Base-by-base conservation (phyloP, 2,888 invertebrate genomes). In the Tipula lateralis region DNA sequence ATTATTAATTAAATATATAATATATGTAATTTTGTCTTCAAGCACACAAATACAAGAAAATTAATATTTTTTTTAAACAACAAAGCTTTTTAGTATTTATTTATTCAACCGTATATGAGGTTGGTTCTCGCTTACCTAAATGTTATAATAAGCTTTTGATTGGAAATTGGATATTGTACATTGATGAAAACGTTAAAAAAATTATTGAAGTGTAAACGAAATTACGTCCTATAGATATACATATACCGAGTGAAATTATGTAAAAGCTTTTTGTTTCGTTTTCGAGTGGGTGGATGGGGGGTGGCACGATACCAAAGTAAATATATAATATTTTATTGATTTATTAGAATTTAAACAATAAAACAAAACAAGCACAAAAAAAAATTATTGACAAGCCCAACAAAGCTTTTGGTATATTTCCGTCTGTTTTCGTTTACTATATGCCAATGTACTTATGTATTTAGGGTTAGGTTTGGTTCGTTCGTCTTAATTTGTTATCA, bases 341-440 rank as follows among this genome's bases (percentile, higher is more conserved):
- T 66, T 66, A 66, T 66, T 66, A 66, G 24, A 66, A 24, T 66
- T 66, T 66, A 66, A 66, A 66, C 66, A 66, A 66, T 66, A 66
- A 66, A 50, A 16, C 44, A 5, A 16, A n/a, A 50, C 4, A 5
- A 7, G 6, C 4, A 2, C 4, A 19, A 66, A 24, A 1, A 66
- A 66, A 66, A 66, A 66, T 24, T 66, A 50, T 24, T 24, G 66
- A 66, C 66, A 24, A 66, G 66, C 0, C 13, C 9, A 16, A 16
- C 16, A 39, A 4, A 66, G 66, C 66, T 66, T 66, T 66, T 12
- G n/a, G n/a, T n/a, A n/a, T 6, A 44, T 44, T 44, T 44, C 7
- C 16, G 4, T 50, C 12, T 66, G 66, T 66, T 24, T 2, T n/a
- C 44, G 34, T 16, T n/a, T 44, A 16, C 44, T 44, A 39, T 39